Evolutionary conservation across 2,888 invertebrate species (phyloP).

Genomic region (Chrysomela aeneicollis): DNA sequence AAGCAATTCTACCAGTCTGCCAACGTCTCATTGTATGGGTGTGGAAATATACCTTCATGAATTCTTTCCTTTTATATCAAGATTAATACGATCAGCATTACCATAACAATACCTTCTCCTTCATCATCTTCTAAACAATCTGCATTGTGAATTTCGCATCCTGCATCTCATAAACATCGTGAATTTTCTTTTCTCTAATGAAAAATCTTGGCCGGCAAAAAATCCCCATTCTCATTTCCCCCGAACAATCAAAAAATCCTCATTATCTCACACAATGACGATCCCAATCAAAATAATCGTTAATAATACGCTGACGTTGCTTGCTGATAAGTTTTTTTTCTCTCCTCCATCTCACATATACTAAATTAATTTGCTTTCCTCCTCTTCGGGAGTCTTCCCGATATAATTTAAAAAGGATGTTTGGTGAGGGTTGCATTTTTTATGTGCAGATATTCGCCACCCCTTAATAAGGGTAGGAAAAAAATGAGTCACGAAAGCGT

Average conservation of each 20-base stretch:
- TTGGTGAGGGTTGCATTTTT: slow-evolving; percentile 59
- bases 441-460: slow-evolving; percentile 59
- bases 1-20: neutral
- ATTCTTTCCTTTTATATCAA: slow-evolving; percentile 17
- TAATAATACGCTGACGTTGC: slow-evolving; percentile 42
- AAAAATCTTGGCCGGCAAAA: slow-evolving; percentile 38
- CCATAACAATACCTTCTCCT: slow-evolving; percentile 30
- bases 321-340: slow-evolving; percentile 41
- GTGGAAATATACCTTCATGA: neutral
- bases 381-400: slow-evolving; percentile 49
- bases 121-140: slow-evolving; percentile 26
- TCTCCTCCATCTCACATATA: slow-evolving; percentile 36
- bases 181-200: slow-evolving; percentile 32
- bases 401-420: slow-evolving; percentile 50
- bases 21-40: neutral
- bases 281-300: slow-evolving; percentile 46
- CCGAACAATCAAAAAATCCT: slow-evolving; percentile 42
- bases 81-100: slow-evolving; percentile 28
- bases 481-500: slow-evolving; percentile 61
- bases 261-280: slow-evolving; percentile 44
- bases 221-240: slow-evolving; percentile 39
- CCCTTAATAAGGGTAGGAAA: slow-evolving; percentile 59
- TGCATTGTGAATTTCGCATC: slow-evolving; percentile 23
- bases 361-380: slow-evolving; percentile 52
- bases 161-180: slow-evolving; percentile 13